phyloP scores from a whole-genome alignment of 2,888 invertebrate genomes.

The Oxyteleia sp. region DNA sequence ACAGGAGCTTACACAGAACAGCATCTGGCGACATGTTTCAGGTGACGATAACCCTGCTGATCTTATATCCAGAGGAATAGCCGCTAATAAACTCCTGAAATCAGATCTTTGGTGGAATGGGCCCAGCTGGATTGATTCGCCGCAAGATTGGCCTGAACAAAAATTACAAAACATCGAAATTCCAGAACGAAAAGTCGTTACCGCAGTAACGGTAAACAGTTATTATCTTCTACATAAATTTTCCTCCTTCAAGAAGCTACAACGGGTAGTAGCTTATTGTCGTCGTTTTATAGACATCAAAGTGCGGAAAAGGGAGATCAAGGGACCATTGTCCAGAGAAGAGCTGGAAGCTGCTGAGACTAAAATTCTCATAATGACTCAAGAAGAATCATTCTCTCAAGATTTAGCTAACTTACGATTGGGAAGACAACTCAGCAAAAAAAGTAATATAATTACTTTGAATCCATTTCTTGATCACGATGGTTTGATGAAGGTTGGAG shows the following conservation, averaged over 20 bases:
- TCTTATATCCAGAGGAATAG: slow-evolving; percentile 5
- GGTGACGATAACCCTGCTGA: slow-evolving; percentile 10
- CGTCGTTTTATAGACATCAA: slow-evolving; percentile 4
- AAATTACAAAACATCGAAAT: neutral
- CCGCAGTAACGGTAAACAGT: neutral
- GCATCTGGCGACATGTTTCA: slow-evolving; percentile 14
- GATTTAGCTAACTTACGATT: neutral
- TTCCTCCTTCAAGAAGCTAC: slow-evolving; percentile 7
- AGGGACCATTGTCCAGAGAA: neutral
- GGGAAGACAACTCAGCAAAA: neutral
- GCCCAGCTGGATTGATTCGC: slow-evolving; percentile 4
- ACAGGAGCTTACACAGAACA: too few species aligned
- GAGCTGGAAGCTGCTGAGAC: neutral
- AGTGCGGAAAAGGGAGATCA: neutral
- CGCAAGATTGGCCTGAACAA: slow-evolving; percentile 16
- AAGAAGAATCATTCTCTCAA: slow-evolving; percentile 7
- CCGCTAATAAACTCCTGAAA: neutral
- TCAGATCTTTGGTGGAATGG: slow-evolving; percentile 9
- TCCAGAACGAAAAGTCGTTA: slow-evolving; percentile 9
- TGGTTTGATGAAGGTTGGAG: slow-evolving; percentile 13
- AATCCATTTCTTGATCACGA: slow-evolving; percentile 18
- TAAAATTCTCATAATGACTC: slow-evolving; percentile 8
- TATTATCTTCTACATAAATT: neutral
- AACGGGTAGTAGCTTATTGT: slow-evolving; percentile 20
- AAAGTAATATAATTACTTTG: slow-evolving; percentile 5